These are phyloP conservation scores for Troides oblongomaculatus DNA, from an alignment of 2,888 invertebrate genomes.

Conservation along the genomic window DNA sequence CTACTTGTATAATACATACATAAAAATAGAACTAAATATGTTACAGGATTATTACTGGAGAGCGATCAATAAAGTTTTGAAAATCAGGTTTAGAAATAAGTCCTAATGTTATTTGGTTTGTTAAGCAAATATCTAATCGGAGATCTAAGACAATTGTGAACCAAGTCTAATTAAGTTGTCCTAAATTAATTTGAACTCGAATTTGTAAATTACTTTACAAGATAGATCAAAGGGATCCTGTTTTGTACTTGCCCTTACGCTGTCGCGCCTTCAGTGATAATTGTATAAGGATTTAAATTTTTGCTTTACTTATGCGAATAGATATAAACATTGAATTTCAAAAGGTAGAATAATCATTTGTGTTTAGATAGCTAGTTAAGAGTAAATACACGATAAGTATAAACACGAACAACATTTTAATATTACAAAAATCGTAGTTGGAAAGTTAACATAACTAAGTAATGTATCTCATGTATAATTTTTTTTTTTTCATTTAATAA, in stretches of 20 bases:
- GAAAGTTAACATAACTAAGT: too few relatives aligned
- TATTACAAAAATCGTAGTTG: too few relatives aligned
- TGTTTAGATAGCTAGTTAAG: too few relatives aligned
- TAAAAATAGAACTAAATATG: too few relatives aligned
- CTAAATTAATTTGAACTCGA: slow-evolving; percentile 9
- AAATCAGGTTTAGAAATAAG: background rate
- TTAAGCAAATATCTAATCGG: background rate
- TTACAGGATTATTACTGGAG: too few relatives aligned
- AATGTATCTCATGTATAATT: too few relatives aligned
- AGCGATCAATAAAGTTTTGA: background rate
- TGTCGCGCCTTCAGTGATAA: slow-evolving; percentile 1
- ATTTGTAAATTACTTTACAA: slow-evolving; percentile 17
- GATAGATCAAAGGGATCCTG: slow-evolving; percentile 18
- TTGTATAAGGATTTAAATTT: slow-evolving; percentile 11
- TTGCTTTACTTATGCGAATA: background rate
- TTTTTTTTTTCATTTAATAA: too few relatives aligned
- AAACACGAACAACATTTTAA: too few relatives aligned
- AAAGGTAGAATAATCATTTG: background rate
- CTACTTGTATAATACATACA: background rate
- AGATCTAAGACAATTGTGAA: slow-evolving; percentile 14
- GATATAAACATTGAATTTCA: background rate
- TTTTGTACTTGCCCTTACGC: background rate
- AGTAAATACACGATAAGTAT: too few relatives aligned
- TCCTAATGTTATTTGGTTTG: background rate
- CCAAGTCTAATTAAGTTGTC: slow-evolving; percentile 21